phyloP scores from a whole-genome alignment of 2,797 vertebrate genomes.

The Apodemus agrarius region DNA sequence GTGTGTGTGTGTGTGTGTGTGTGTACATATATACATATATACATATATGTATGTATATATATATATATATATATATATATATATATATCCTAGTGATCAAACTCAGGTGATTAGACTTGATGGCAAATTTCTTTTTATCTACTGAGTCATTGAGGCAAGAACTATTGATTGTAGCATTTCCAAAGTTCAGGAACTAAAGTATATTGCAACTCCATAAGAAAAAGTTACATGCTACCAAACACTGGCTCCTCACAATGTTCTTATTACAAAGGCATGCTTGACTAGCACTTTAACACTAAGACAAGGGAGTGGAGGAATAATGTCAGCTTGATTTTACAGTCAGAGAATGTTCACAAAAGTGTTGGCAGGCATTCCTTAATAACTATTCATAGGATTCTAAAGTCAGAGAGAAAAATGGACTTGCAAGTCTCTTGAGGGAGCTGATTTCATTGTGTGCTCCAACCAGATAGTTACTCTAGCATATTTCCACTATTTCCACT shows the following conservation, averaged over 20 bases:
- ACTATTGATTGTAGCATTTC: not conserved
- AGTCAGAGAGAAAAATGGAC: not conserved
- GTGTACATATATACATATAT: too few species aligned
- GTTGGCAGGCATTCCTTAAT: not conserved
- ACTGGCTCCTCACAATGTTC: not conserved
- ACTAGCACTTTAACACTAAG: not conserved
- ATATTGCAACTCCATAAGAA: not conserved
- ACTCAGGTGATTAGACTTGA: not conserved
- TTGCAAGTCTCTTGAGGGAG: not conserved
- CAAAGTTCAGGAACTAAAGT: not conserved
- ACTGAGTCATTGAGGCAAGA: not conserved
- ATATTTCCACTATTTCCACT: not conserved
- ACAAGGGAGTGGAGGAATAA: not conserved
- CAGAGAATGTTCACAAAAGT: not conserved
- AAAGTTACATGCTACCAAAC: not conserved
- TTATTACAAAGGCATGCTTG: not conserved
- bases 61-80: too few species aligned
- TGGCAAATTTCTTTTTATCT: not conserved
- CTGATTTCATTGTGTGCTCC: not conserved
- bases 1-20: too few species aligned
- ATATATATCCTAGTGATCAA: too few species aligned
- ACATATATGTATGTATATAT: fast-evolving
- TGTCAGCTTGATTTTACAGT: not conserved
- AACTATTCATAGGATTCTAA: not conserved
- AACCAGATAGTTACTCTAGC: slow-evolving; percentile 2